Conservation (phyloP, 2,113 vertebrate species). For the Malurus cyaneus region DNA sequence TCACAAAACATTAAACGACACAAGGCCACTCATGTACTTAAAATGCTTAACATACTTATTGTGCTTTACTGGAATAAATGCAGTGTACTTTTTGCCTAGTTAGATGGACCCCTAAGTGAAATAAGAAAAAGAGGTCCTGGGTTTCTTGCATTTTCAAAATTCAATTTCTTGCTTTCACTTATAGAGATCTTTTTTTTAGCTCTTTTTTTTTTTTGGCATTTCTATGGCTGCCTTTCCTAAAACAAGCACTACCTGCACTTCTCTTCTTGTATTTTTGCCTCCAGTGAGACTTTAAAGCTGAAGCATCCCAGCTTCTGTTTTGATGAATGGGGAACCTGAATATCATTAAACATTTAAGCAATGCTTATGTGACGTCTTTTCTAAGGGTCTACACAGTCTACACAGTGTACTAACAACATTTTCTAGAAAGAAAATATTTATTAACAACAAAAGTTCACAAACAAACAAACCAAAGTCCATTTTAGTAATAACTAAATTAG, state of each 20-base stretch:
- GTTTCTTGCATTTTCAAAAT: neutral
- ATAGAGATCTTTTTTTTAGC: fast-evolving
- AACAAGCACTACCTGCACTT: neutral
- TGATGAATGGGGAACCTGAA: neutral
- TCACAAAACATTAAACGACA: neutral
- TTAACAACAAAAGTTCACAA: neutral
- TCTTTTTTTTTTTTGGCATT: neutral
- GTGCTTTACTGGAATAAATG: neutral
- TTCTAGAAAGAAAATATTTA: neutral
- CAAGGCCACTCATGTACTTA: neutral
- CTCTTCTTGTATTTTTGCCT: neutral
- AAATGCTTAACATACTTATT: neutral
- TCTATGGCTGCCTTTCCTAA: neutral
- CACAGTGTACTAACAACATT: neutral
- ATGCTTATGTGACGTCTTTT: neutral
- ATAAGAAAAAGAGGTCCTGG: neutral
- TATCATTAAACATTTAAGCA: neutral
- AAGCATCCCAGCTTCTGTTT: neutral
- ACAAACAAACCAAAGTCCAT: neutral
- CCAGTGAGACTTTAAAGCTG: neutral
- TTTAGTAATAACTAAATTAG: neutral
- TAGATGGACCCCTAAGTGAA: neutral
- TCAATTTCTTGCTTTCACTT: neutral
- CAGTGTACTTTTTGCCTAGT: neutral
- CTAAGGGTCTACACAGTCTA: neutral